These are phyloP conservation scores for Mixornis gularis DNA, from an alignment of 2,113 vertebrate species.

Conservation along the genomic window DNA sequence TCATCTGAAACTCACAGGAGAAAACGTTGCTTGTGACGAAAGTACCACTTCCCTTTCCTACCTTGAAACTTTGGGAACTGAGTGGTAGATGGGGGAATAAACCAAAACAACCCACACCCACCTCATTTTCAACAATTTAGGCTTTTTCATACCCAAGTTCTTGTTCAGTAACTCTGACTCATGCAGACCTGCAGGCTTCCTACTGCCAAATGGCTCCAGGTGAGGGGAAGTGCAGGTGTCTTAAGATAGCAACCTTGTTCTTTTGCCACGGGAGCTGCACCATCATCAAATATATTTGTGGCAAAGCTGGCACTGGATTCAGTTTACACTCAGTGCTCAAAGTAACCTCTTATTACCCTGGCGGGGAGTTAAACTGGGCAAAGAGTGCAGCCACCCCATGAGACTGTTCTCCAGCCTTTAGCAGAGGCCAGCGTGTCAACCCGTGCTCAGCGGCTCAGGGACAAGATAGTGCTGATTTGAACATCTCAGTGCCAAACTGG, in stretches of 20 bases:
- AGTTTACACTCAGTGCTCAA: background rate
- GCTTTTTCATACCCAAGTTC: background rate
- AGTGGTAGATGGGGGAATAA: background rate
- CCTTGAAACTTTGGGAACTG: background rate
- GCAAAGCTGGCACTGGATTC: background rate
- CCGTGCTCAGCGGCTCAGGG: fast-evolving
- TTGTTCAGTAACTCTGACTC: background rate
- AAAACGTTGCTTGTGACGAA: background rate
- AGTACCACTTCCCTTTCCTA: background rate
- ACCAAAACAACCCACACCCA: background rate
- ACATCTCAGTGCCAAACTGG: background rate
- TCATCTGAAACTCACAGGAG: background rate
- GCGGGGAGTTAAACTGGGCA: background rate
- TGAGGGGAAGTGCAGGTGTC: background rate
- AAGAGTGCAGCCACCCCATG: background rate
- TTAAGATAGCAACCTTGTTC: background rate
- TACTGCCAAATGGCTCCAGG: background rate
- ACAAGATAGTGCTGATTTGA: background rate
- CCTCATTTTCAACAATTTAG: background rate
- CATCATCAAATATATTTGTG: background rate
- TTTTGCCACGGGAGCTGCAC: background rate
- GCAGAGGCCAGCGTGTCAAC: background rate
- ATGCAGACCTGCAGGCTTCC: background rate
- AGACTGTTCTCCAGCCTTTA: background rate
- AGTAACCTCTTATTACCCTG: background rate